phyloP scores from a whole-genome alignment of 2,113 vertebrate species.

The Chloebia gouldiae region DNA sequence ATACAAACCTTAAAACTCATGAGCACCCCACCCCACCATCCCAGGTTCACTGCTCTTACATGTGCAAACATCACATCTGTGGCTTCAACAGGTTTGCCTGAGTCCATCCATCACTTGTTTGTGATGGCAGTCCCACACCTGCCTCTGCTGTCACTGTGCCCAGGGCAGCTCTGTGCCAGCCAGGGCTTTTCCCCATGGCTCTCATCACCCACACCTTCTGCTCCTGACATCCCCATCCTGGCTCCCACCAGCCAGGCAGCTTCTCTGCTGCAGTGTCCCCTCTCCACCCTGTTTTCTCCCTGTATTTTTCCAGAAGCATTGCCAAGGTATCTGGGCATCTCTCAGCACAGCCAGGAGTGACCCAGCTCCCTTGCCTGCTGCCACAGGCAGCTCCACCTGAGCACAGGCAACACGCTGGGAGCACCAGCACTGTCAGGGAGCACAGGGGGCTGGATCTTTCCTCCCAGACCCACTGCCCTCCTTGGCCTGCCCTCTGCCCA shows the following conservation, averaged over 20 bases:
- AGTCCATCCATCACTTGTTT: background rate
- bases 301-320: background rate
- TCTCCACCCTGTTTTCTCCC: background rate
- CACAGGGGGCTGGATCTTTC: background rate
- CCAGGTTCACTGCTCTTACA: background rate
- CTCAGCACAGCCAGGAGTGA: background rate
- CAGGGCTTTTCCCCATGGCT: fast-evolving
- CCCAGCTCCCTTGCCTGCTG: background rate
- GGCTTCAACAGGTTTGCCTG: background rate
- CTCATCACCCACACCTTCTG: background rate
- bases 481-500: background rate
- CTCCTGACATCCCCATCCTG: background rate
- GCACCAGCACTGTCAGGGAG: background rate
- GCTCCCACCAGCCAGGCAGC: background rate
- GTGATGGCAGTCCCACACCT: background rate
- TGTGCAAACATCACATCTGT: fast-evolving
- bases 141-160: no score
- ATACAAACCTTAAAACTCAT: background rate
- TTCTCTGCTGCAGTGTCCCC: background rate
- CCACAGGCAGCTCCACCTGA: background rate
- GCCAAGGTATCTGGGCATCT: constrained; percentile 41
- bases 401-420: constrained; percentile 16
- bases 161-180: background rate
- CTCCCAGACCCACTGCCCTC: background rate
- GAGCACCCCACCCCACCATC: background rate